Percentiles rank a stretch among this genome's conserved stretches.
phyloP scores from a whole-genome alignment of 2,113 vertebrate genomes.

The Brienomyrus longianalis region DNA sequence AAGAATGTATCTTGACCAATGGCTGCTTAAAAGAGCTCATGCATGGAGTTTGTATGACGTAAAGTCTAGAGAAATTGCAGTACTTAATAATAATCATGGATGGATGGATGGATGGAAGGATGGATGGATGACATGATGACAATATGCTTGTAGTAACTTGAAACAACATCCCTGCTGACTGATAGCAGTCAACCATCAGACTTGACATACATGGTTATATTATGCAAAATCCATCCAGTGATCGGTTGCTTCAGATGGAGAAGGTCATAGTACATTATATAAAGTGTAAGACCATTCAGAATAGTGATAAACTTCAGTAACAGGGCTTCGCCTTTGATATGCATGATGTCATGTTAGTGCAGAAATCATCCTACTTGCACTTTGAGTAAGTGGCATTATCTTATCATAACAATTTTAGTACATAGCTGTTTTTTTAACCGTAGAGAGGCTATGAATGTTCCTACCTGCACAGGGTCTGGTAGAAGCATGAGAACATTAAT shows the following conservation, averaged over 20 bases:
- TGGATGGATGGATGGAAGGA: not conserved
- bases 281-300: not conserved
- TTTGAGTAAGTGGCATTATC: not conserved
- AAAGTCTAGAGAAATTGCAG: not conserved
- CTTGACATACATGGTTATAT: not conserved
- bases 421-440: not conserved
- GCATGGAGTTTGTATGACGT: not conserved
- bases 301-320: not conserved
- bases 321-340: not conserved
- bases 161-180: not conserved
- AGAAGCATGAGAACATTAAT: not conserved
- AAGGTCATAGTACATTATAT: not conserved
- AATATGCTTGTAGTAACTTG: not conserved
- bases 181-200: not conserved
- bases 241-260: not conserved
- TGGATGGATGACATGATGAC: not conserved
- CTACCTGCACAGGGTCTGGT: not conserved
- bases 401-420: not conserved
- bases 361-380: not conserved
- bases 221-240: not conserved
- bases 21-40: not conserved
- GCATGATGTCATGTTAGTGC: not conserved
- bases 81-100: not conserved
- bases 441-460: not conserved
- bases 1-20: not conserved